Evolutionary conservation across 2,797 vertebrate genomes (phyloP), one percentile per base, ranked within the genome.

Genomic region (Emydoidea blandingii): DNA sequence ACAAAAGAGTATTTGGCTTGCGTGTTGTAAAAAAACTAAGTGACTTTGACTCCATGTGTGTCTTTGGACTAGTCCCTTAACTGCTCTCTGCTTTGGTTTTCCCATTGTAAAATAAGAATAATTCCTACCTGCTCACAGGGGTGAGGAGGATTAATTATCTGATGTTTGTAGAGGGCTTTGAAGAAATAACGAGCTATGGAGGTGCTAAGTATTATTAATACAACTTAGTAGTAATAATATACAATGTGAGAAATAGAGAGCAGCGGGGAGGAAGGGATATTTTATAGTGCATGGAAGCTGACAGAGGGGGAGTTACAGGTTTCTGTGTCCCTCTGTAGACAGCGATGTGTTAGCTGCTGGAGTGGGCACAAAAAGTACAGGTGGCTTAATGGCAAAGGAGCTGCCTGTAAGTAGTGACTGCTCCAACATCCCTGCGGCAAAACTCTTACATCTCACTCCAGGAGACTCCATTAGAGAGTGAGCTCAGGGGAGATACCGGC

Each of bases 1-100:
- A 79, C 0, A 3, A 3, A 5, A 56, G 50, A 90, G 15, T 4
- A 4, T 0, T 50, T 16, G 79, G n/a, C 76, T 79, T 65, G 59
- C 18, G 41, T 81, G 0, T 1, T 79, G 52, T 41, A n/a, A 62
- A 65, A 68, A 49, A 49, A 41, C 2, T 34, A 21, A 47, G 87
- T 5, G 53, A 2, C 78, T 5, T 57, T 8, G 83, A 44, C 34
- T 14, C 65, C 16, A 9, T 8, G 14, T 8, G 18, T 29, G 34
- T 41, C 57, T 83, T 72, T 72, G 62, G 50, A 21, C 47, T 7
- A 15, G 47, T 52, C 47, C 44, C 34, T 59, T 59, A 52, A 6
- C 25, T 53, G 49, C 50, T 65, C 29, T n/a, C 65, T 37, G 34
- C 47, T 8, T 18, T 54, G 15, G 15, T 29, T 23, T 74, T 18